These are phyloP conservation scores for Aegypius monachus DNA, from an alignment of 2,113 vertebrate species.

Conservation along the genomic window DNA sequence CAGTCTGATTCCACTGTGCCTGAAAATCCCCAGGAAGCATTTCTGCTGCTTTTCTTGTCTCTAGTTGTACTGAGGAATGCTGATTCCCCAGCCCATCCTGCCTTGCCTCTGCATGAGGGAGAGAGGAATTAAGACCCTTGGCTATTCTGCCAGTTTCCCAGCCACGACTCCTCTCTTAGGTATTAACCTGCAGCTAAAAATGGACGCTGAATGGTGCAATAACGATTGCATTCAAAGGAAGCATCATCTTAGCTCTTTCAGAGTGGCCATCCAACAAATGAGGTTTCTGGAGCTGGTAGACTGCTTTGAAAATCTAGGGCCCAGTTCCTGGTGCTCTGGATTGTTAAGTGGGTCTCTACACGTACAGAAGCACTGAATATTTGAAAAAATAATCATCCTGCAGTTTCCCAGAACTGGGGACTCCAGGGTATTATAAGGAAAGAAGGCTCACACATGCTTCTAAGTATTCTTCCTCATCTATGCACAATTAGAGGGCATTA, in stretches of 20 bases:
- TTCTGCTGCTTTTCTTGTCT: background rate
- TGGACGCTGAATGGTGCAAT: background rate
- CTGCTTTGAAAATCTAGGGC: background rate
- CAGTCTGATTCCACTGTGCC: background rate
- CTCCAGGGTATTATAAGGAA: background rate
- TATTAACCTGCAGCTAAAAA: background rate
- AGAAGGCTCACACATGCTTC: background rate
- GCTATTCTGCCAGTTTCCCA: background rate
- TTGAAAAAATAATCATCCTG: conserved; percentile 3
- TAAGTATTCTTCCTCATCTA: conserved; percentile 3
- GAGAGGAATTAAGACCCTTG: background rate
- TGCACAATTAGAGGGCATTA: background rate
- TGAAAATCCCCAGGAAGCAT: background rate
- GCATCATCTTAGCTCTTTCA: background rate
- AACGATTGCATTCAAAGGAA: background rate
- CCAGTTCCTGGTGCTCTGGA: background rate
- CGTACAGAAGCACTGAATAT: background rate
- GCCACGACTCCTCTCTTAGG: background rate
- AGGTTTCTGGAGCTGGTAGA: background rate
- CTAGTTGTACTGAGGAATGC: background rate
- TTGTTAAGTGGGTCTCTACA: background rate
- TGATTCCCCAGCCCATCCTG: background rate
- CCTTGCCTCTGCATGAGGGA: background rate
- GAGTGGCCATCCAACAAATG: background rate
- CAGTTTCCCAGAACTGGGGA: conserved; percentile 9